phyloP scores from a whole-genome alignment of 2,113 vertebrate genomes.

The Corythoichthys haematopterus region DNA sequence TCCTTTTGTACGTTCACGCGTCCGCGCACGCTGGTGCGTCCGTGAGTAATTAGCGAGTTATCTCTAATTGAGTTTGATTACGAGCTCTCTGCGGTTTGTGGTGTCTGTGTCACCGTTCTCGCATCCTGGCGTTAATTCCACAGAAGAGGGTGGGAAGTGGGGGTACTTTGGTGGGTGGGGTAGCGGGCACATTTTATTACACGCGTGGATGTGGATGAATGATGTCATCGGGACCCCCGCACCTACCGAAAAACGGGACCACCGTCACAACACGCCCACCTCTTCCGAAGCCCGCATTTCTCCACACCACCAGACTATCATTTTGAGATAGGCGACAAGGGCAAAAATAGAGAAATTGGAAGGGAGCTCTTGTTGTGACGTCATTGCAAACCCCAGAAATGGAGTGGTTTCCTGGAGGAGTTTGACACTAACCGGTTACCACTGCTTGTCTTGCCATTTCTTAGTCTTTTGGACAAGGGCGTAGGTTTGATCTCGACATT shows the following conservation, averaged over 20 bases:
- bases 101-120: slow-evolving; percentile 46
- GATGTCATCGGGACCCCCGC: slow-evolving; percentile 72
- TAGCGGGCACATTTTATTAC: background rate
- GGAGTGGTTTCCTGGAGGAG: background rate
- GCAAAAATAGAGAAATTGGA: slow-evolving; percentile 31
- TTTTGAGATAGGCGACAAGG: background rate
- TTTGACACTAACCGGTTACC: no score
- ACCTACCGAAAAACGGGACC: background rate
- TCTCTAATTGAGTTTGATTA: slow-evolving; percentile 68
- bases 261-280: slow-evolving; percentile 42
- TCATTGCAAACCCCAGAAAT: background rate
- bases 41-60: slow-evolving; percentile 64
- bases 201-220: slow-evolving; percentile 49
- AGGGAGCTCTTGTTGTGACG: background rate
- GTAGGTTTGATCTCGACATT: no score
- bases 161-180: slow-evolving; percentile 12
- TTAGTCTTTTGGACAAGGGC: no score
- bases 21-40: slow-evolving; percentile 11
- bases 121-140: slow-evolving; percentile 50
- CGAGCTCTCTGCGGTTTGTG: slow-evolving; percentile 38
- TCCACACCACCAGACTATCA: slow-evolving; percentile 10
- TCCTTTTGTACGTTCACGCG: slow-evolving; percentile 2
- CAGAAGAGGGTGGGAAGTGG: slow-evolving; percentile 29
- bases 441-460: no score
- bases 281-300: slow-evolving; percentile 53